A percentile compares a stretch with the other conserved stretches of the same genome.
phyloP scores from a whole-genome alignment of 1,140 invertebrate species.

The Eulimnadia texana region DNA sequence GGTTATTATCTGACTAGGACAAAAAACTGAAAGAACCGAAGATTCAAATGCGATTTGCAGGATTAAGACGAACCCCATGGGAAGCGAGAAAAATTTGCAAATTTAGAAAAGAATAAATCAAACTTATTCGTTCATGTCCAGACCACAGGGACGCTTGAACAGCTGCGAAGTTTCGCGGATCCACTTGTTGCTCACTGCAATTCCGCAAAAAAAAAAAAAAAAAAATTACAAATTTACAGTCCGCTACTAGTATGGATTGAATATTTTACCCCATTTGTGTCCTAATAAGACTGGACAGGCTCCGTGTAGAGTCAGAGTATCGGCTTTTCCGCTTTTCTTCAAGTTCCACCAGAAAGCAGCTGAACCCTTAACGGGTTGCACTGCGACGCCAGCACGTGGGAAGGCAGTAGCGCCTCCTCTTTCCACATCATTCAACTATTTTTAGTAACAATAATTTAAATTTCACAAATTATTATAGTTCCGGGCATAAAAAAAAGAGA shows the following conservation, averaged over 20 bases:
- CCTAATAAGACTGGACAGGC: constrained; percentile 26
- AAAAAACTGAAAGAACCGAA: no score
- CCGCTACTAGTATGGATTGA: no score
- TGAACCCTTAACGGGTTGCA: constrained; percentile 23
- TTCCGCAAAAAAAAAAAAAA: not conserved
- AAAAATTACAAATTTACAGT: not conserved
- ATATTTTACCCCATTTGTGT: constrained; percentile 26
- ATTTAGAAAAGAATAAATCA: not conserved
- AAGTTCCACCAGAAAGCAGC: constrained; percentile 28
- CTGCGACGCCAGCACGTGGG: constrained; percentile 24
- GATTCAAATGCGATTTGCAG: no score
- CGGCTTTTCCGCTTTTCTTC: constrained; percentile 20
- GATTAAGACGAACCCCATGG: no score
- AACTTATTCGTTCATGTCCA: constrained; percentile 14
- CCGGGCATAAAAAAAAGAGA: not conserved
- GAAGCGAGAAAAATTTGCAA: no score
- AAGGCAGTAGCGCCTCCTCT: constrained; percentile 29
- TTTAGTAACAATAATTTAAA: no score
- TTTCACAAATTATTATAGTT: no score
- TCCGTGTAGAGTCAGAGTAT: constrained; percentile 24
- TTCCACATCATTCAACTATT: constrained; percentile 23
- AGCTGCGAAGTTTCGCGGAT: constrained; percentile 15
- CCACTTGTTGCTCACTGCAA: constrained; percentile 18
- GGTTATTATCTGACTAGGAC: no score
- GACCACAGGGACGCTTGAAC: constrained; percentile 7